Percentiles rank a stretch among this genome's conserved stretches.
phyloP scores from a whole-genome alignment of 2,113 vertebrate species.

The Corynorhinus townsendii region DNA sequence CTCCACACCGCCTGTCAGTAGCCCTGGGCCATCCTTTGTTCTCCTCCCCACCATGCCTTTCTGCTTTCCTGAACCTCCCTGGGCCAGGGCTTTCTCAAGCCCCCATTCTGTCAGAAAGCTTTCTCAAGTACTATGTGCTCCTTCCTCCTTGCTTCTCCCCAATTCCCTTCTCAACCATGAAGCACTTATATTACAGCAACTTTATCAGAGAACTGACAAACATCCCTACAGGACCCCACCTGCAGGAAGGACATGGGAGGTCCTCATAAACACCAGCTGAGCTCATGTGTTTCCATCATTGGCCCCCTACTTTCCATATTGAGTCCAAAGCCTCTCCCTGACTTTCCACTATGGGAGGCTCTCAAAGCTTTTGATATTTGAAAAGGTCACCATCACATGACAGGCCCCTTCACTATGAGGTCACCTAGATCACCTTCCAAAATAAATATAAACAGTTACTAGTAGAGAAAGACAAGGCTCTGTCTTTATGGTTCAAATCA shows the following conservation, averaged over 20 bases:
- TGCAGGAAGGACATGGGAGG: not conserved
- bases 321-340: too few relatives aligned
- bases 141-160: not conserved
- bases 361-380: not conserved
- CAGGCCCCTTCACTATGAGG: not conserved
- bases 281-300: accelerated
- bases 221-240: not conserved
- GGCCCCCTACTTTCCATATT: accelerated
- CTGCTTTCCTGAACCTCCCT: not conserved
- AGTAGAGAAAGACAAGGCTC: not conserved
- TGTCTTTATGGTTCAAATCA: not conserved
- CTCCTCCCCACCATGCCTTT: not conserved
- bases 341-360: not conserved
- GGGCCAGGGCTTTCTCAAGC: not conserved
- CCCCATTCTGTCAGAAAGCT: not conserved
- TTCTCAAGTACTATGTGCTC: not conserved
- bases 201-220: not conserved
- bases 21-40: not conserved
- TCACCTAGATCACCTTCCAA: not conserved
- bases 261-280: not conserved
- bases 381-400: not conserved
- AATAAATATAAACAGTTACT: not conserved
- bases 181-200: not conserved
- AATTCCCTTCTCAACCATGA: accelerated
- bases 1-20: not conserved